These are phyloP conservation scores for Ditylenchus dipsaci DNA, from an alignment of 1,140 invertebrate species.

Conservation along the genomic window DNA sequence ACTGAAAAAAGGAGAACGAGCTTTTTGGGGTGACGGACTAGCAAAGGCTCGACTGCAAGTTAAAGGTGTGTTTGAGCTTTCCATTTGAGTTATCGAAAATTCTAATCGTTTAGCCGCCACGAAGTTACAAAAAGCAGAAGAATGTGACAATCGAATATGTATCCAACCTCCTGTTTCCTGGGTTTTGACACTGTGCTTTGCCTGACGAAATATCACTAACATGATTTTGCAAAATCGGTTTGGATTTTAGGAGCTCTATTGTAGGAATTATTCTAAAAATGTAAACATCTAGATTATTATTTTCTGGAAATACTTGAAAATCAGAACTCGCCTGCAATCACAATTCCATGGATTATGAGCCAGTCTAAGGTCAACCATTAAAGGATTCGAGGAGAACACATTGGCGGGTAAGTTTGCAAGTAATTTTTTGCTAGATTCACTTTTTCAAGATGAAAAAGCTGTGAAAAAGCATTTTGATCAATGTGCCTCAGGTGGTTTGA, in stretches of 20 bases:
- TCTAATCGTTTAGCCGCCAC: too few species aligned
- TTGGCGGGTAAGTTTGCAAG: conserved; percentile 32
- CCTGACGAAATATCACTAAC: neutral
- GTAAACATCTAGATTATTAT: neutral
- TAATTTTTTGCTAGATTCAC: conserved; percentile 35
- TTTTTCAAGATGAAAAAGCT: conserved; percentile 24
- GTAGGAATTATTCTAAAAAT: conserved; percentile 2
- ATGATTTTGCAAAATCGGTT: neutral
- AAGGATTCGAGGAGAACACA: conserved; percentile 29
- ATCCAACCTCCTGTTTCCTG: conserved; percentile 12
- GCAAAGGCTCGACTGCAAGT: too few species aligned
- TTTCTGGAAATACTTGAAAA: conserved; percentile 13
- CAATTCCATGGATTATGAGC: conserved; percentile 42
- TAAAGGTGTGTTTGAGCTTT: too few species aligned
- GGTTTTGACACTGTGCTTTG: neutral
- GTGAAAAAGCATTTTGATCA: conserved; percentile 23
- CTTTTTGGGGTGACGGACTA: too few species aligned
- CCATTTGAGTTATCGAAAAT: too few species aligned
- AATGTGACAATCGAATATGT: conserved; percentile 20
- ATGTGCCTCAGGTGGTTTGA: conserved; percentile 31
- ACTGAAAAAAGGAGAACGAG: too few species aligned
- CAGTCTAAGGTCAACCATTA: conserved; percentile 28
- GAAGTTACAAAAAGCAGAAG: neutral
- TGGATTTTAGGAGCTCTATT: conserved; percentile 1
- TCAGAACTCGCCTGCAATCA: conserved; percentile 35